Evolutionary conservation across 2,888 invertebrate species (phyloP).

Genomic region (Pteria penguin): DNA sequence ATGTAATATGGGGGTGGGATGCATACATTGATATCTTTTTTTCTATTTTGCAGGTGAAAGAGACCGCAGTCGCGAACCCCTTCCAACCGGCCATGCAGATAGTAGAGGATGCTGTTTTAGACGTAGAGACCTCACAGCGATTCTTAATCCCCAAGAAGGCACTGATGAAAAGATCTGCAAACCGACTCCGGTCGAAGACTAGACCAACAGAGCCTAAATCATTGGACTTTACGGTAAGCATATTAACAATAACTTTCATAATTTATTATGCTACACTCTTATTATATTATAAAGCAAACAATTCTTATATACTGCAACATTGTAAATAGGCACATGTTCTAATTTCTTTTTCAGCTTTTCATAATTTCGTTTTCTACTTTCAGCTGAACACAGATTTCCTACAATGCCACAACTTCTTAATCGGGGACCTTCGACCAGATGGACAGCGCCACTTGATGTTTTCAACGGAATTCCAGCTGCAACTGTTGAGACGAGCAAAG

Average conservation of each 20-base stretch:
- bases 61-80: neutral
- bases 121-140: neutral
- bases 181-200: neutral
- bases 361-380: constrained; percentile 11
- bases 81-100: neutral
- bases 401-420: constrained; percentile 31
- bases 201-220: neutral
- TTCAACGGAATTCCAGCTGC: constrained; percentile 29
- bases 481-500: constrained; percentile 26
- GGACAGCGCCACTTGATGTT: constrained; percentile 31
- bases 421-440: constrained; percentile 25
- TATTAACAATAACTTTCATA: neutral
- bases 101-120: neutral
- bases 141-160: constrained; percentile 6
- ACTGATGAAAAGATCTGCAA: constrained; percentile 14
- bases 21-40: neutral
- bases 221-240: neutral
- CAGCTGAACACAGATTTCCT: constrained; percentile 27
- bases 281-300: no score
- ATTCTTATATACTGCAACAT: no score
- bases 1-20: neutral
- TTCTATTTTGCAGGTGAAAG: neutral
- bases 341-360: neutral
- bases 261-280: no score
- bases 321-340: no score